Evolutionary conservation across 2,888 invertebrate species (phyloP).

Genomic region (Apocheima hispidaria): DNA sequence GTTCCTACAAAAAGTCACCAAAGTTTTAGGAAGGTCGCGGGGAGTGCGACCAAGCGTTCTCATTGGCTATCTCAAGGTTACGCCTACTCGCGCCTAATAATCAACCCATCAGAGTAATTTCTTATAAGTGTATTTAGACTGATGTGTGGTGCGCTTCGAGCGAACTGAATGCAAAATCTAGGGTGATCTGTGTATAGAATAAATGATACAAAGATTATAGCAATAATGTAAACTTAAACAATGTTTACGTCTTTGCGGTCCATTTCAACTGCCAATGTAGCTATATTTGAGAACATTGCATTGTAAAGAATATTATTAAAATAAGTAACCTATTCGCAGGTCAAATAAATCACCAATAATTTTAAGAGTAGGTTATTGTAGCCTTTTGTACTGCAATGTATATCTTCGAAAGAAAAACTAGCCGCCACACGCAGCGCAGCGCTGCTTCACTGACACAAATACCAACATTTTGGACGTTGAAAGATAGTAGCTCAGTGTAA

Average conservation of each 20-base stretch:
- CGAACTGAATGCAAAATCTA: too few species aligned
- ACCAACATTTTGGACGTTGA: neutral
- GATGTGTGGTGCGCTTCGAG: too few species aligned
- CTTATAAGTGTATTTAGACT: too few species aligned
- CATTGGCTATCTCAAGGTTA: too few species aligned
- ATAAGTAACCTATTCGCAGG: slow-evolving; percentile 20
- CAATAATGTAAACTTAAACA: slow-evolving; percentile 14
- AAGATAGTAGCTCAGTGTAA: neutral
- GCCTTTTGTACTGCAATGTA: slow-evolving; percentile 30
- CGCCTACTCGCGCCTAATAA: too few species aligned
- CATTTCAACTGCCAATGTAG: slow-evolving; percentile 23
- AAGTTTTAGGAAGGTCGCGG: too few species aligned
- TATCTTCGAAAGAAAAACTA: neutral
- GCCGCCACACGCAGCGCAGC: neutral
- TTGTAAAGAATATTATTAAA: slow-evolving; percentile 20
- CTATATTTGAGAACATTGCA: slow-evolving; percentile 22
- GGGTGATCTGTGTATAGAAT: too few species aligned
- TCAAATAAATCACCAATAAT: slow-evolving; percentile 23
- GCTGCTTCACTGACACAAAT: neutral
- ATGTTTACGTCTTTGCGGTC: slow-evolving; percentile 21
- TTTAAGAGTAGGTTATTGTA: slow-evolving; percentile 22
- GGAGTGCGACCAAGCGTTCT: too few species aligned
- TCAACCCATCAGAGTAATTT: too few species aligned
- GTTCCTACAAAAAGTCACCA: too few species aligned
- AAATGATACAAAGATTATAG: neutral